Conservation (phyloP, 2,797 vertebrate genomes). For the Sebastes melanostomus region DNA sequence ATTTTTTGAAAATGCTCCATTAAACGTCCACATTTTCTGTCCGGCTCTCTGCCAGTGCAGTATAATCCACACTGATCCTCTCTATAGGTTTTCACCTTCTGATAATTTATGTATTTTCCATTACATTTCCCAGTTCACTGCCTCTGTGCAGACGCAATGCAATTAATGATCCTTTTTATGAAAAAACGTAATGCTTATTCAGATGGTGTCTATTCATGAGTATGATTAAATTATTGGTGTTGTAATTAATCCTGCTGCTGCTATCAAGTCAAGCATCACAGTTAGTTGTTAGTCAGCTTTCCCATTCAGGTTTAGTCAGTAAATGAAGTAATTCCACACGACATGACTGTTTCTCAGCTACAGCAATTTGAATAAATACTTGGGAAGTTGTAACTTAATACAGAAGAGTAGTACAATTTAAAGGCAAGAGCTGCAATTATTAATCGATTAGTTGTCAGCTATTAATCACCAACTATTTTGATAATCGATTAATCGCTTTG, state of each 20-base stretch:
- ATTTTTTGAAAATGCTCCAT: not conserved
- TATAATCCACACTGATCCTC: not conserved
- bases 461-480: too few species aligned
- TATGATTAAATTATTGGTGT: slow-evolving; percentile 5
- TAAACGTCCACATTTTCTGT: not conserved
- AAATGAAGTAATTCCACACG: not conserved
- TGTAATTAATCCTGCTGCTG: not conserved
- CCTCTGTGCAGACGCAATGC: not conserved
- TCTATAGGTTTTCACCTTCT: not conserved
- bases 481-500: too few species aligned
- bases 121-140: not conserved
- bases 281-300: not conserved
- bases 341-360: not conserved
- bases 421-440: too few species aligned
- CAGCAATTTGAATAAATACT: not conserved
- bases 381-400: not conserved
- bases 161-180: not conserved
- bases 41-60: not conserved
- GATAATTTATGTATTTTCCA: not conserved
- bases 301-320: not conserved
- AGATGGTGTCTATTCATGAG: not conserved
- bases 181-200: not conserved
- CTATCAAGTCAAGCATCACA: not conserved
- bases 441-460: too few species aligned
- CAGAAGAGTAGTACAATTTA: not conserved